Evolutionary conservation across 2,113 vertebrate genomes (phyloP).

Genomic region (Tautogolabrus adspersus): DNA sequence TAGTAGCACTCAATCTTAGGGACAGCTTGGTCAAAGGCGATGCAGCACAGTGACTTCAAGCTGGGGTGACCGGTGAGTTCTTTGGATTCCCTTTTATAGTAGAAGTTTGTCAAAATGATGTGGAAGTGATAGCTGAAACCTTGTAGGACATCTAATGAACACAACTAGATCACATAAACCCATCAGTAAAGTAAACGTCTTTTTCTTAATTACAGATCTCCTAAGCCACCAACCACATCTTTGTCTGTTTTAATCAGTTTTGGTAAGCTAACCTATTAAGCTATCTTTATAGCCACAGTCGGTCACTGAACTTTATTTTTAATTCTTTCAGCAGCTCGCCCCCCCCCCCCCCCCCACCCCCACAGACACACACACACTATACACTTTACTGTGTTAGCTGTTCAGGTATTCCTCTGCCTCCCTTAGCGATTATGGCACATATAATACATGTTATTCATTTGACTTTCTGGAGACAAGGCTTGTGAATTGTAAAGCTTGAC

Average conservation of each 20-base stretch:
- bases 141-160: conserved; percentile 4
- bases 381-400: too few species aligned
- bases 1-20: conserved; percentile 59
- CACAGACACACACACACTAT: too few species aligned
- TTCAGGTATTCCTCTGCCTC: too few species aligned
- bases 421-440: too few species aligned
- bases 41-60: conserved; percentile 22
- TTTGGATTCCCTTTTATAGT: conserved; percentile 20
- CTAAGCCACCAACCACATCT: too few species aligned
- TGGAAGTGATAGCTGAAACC: background rate
- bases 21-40: conserved; percentile 51
- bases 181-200: background rate
- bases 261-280: too few species aligned
- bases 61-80: conserved; percentile 1
- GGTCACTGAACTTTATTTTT: too few species aligned
- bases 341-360: too few species aligned
- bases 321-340: too few species aligned
- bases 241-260: too few species aligned
- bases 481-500: background rate
- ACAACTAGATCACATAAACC: background rate
- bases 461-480: background rate
- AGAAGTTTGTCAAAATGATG: conserved; percentile 25
- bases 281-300: too few species aligned
- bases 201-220: too few species aligned
- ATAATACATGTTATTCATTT: background rate